Percentiles rank a stretch among this genome's conserved stretches.
phyloP scores from a whole-genome alignment of 2,113 vertebrate species.

The Lepisosteus oculatus region DNA sequence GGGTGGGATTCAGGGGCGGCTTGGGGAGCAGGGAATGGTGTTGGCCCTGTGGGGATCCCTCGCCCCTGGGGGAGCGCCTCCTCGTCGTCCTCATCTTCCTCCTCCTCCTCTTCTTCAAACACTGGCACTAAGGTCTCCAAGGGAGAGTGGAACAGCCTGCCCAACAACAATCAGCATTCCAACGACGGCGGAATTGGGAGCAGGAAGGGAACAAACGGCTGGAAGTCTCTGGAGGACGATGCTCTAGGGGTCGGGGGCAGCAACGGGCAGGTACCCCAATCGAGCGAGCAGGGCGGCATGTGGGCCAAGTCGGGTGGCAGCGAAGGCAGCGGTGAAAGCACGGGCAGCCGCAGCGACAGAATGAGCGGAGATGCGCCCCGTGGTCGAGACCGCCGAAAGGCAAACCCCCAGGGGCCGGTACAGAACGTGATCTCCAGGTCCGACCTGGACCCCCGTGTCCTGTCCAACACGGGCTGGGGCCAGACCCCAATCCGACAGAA shows the following conservation, averaged over 20 bases:
- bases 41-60: slow-evolving; percentile 67
- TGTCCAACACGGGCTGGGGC: slow-evolving; percentile 97
- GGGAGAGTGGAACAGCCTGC: slow-evolving; percentile 83
- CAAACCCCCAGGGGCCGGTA: slow-evolving; percentile 65
- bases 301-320: slow-evolving; percentile 80
- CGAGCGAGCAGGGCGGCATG: slow-evolving; percentile 57
- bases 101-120: slow-evolving; percentile 61
- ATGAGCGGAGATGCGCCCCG: slow-evolving; percentile 56
- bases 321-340: slow-evolving; percentile 81
- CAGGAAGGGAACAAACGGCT: slow-evolving; percentile 86
- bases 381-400: slow-evolving; percentile 68
- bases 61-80: slow-evolving; percentile 81
- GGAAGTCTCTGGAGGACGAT: slow-evolving; percentile 90
- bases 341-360: slow-evolving; percentile 76
- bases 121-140: slow-evolving; percentile 69
- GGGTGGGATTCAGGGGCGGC: slow-evolving; percentile 81
- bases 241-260: slow-evolving; percentile 65
- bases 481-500: slow-evolving; percentile 95
- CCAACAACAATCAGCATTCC: slow-evolving; percentile 75
- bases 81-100: slow-evolving; percentile 61
- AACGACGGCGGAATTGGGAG: slow-evolving; percentile 62
- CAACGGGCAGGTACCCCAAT: slow-evolving; percentile 50
- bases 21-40: slow-evolving; percentile 70
- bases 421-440: slow-evolving; percentile 66
- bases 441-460: slow-evolving; percentile 91